Base-by-base conservation (phyloP, 2,888 invertebrate genomes). In the Kuschelorhynchus macadamiae region DNA sequence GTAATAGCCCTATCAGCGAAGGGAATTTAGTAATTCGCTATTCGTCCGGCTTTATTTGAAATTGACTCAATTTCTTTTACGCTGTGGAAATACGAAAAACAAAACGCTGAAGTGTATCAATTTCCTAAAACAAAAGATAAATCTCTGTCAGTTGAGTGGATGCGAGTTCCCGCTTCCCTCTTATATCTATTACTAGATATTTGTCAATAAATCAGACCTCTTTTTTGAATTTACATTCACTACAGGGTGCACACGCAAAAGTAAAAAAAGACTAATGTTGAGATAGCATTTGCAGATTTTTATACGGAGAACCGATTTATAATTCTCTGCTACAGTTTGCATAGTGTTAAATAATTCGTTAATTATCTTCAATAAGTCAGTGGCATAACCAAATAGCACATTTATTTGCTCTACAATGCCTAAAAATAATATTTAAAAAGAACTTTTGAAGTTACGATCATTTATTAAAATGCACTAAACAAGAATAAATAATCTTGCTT, bases 191-290 rank as follows among this genome's bases (percentile, higher is more conserved):
- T 70, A 72, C 71, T 67, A 64, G 64, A 60, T 72, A 74, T 76
- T 73, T 63, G 74, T 62, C 76, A 66, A 74, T 77, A 77, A 77
- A 76, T 77, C 75, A 75, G 72, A 74, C 69, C 39, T 11, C 16
- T 41, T 14, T 36, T 36, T 47, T 39, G 30, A 18, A 60, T 60
- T 49, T 20, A 47, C 12, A 49, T 59, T 20, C 17, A 12, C 21
- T 46, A 46, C 21, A 2, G 36, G 44, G 33, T 8, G 30, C 17
- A 12, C n/a, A n/a, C n/a, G 30, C 32, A 32, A 56, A 42, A 9
- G 46, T 46, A 17, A 14, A 46, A 46, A 18, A 16, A n/a, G 0
- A 46, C 0, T 1, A 46, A 18, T 25, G n/a, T n/a, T n/a, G n/a
- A n/a, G n/a, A n/a, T n/a, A n/a, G n/a, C n/a, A n/a, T n/a, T n/a